Conservation (phyloP, 2,113 vertebrate genomes). For the Anarrhichthys ocellatus region DNA sequence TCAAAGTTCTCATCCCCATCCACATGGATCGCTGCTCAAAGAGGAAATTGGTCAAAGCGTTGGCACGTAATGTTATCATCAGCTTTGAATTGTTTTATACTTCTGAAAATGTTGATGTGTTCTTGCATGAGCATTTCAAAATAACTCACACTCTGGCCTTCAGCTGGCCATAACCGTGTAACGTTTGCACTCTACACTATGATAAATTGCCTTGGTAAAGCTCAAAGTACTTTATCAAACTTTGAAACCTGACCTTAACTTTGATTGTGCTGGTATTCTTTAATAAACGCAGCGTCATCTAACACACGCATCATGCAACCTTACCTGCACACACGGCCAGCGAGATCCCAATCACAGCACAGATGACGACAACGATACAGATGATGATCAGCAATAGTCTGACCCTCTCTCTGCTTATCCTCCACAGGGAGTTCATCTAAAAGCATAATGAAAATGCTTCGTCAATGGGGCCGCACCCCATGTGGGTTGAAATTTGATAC, state of each 20-base stretch:
- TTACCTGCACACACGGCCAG: slow-evolving; percentile 72
- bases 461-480: not conserved
- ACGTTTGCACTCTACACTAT: not conserved
- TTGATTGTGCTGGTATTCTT: not conserved
- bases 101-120: not conserved
- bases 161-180: not conserved
- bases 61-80: not conserved
- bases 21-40: slow-evolving; percentile 54
- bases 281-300: not conserved
- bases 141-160: not conserved
- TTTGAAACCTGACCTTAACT: not conserved
- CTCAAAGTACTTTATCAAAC: not conserved
- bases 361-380: slow-evolving; percentile 24
- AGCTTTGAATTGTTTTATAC: not conserved
- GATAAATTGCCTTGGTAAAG: not conserved
- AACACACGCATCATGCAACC: not conserved
- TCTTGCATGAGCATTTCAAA: not conserved
- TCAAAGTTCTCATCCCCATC: slow-evolving; percentile 79
- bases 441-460: not conserved
- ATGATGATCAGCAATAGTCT: slow-evolving; percentile 72
- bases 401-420: slow-evolving; percentile 24
- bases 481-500: not conserved
- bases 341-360: slow-evolving; percentile 37
- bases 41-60: not conserved
- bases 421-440: not conserved